These are phyloP conservation scores for Polypterus bichir DNA, from an alignment of 2,113 vertebrate species.

Conservation along the genomic window DNA sequence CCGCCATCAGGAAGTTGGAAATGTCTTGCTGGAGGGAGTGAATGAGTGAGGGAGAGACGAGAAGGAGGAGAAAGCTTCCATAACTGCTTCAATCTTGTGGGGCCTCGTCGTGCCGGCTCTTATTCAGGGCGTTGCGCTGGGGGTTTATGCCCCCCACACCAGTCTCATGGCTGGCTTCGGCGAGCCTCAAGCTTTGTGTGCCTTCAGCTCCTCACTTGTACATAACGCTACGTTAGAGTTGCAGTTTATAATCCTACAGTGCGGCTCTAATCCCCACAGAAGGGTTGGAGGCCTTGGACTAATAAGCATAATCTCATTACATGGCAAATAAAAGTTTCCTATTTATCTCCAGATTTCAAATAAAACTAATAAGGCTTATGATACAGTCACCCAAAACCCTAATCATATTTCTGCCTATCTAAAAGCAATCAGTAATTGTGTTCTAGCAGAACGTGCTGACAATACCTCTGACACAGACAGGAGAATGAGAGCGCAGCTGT, in stretches of 20 bases:
- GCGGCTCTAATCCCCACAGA: slow-evolving; percentile 62
- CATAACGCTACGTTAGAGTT: slow-evolving; percentile 19
- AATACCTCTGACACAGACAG: slow-evolving; percentile 75
- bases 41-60: too few species aligned
- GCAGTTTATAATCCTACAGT: slow-evolving; percentile 59
- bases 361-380: slow-evolving; percentile 92
- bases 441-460: slow-evolving; percentile 72
- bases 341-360: slow-evolving; percentile 94
- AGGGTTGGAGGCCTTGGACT: slow-evolving; percentile 71
- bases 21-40: too few species aligned
- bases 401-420: slow-evolving; percentile 95
- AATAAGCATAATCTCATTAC: slow-evolving; percentile 94
- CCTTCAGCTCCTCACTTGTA: too few species aligned
- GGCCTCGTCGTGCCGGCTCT: too few species aligned
- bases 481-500: slow-evolving; percentile 76
- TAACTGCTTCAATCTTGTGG: too few species aligned
- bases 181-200: too few species aligned
- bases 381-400: slow-evolving; percentile 76
- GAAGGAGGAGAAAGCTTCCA: too few species aligned
- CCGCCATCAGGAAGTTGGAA: too few species aligned
- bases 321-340: slow-evolving; percentile 88
- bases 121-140: too few species aligned
- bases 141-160: too few species aligned
- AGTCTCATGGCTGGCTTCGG: too few species aligned
- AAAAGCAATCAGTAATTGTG: slow-evolving; percentile 93